Evolutionary conservation across 2,113 vertebrate genomes (phyloP), one percentile per base, ranked within the genome.

Genomic region (Panurus biarmicus): DNA sequence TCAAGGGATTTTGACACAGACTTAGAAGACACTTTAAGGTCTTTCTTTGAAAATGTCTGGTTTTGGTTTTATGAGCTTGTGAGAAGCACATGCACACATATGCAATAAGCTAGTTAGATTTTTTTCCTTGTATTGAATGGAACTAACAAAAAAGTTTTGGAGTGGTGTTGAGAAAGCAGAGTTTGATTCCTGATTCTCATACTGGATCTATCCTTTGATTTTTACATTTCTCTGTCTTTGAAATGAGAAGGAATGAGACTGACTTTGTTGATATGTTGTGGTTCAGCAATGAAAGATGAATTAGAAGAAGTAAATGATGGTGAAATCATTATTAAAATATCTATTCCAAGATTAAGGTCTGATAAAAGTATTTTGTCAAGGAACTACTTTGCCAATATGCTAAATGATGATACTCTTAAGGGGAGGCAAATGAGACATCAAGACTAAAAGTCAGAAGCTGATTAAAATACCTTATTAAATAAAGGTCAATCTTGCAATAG

Each of bases 391-490:
- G 64, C 51, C 35, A 62, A 3, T 29, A 36, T 83, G 26, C 69
- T 92, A 66, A 79, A 79, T 86, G 64, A 69, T 83, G 40, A 58
- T 86, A 56, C 33, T 58, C 38, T 75, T 91, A 83, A 83, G 72
- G 36, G 38, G 38, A 93, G n/a, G 61, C 60, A 96, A 96, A 94
- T 85, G 70, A 95, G 57, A 42, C 76, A 88, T 67, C 56, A 81
- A 83, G 90, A 93, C 75, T 64, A 53, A 36, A 91, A 87, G 87
- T 71, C 5, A 1, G 86, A 95, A 94, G 91, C 93, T 95, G 95
- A 96, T 96, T 97, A 96, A 93, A 95, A 77, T 67, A 67, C 31
- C 78, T 93, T 95, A 91, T 90, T 91, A 95, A 89, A 89, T 87
- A 96, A 96, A 95, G 94, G 91, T 95, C 93, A 95, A 45, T 69